Evolutionary conservation across 2,888 invertebrate species (phyloP).

Genomic region (Lapara coniferarum): DNA sequence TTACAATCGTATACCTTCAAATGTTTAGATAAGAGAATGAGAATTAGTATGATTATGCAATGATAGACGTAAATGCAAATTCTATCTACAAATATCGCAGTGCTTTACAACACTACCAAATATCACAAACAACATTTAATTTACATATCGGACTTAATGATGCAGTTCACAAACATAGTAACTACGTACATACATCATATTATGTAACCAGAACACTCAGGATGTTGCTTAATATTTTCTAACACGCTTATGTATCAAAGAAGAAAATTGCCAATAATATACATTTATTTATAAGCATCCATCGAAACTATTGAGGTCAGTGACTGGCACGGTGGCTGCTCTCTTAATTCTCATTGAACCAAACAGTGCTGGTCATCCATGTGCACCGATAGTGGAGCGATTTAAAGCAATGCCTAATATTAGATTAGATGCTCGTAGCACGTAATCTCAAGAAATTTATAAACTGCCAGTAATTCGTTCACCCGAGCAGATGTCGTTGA

Average conservation of each 20-base stretch:
- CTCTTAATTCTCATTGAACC: not conserved
- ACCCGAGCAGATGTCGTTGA: conserved; percentile 24
- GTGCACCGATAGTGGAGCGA: not conserved
- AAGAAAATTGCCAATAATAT: conserved; percentile 36
- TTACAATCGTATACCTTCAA: not conserved
- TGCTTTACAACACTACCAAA: not conserved
- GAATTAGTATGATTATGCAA: conserved; percentile 1
- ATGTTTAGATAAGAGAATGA: conserved; percentile 1
- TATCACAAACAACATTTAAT: not conserved
- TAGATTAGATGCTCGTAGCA: too few species aligned
- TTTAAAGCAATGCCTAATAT: not conserved
- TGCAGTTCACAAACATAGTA: not conserved
- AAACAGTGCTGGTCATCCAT: not conserved
- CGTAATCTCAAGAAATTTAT: not conserved
- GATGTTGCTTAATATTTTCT: conserved; percentile 49
- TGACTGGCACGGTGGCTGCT: conserved; percentile 35
- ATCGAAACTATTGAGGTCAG: conserved; percentile 38
- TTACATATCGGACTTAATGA: not conserved
- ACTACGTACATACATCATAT: not conserved
- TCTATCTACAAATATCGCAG: not conserved
- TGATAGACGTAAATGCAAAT: not conserved
- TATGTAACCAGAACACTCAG: conserved; percentile 42
- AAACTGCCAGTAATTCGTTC: conserved; percentile 33
- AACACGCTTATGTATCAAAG: conserved; percentile 5
- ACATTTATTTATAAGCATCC: conserved; percentile 29